Evolutionary conservation across 2,797 vertebrate species (phyloP), one percentile per base, ranked within the genome.

Genomic region (Alexandromys oeconomus): DNA sequence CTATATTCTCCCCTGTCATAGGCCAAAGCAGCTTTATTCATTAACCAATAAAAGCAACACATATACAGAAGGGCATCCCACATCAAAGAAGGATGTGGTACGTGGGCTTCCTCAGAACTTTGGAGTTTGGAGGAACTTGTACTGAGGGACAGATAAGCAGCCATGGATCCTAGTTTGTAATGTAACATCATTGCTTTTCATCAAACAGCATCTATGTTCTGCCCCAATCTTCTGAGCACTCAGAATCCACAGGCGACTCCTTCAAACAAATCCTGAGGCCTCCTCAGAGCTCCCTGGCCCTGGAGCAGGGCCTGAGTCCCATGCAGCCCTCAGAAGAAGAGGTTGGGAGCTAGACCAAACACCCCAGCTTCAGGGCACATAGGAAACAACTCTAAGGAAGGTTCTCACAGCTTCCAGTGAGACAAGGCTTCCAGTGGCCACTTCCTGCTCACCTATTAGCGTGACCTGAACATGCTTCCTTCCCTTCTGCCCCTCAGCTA

Each of bases 271-370:
- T 2, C 23, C 15, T 27, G 17, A 40, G 46, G n/a, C 54, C 15
- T 78, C 5, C 12, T 21, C 4, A 29, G 51, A 46, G 27, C 6
- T 59, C 11, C 74, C 8, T 23, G 29, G 31, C 31, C 40, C 11
- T 34, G 27, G 63, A 23, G 6, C 27, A 27, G 71, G 63, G 23
- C 76, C 54, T 25, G 21, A 27, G 61, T 17, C 2, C 77, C 6
- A 10, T 1, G 6, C 5, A 23, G 9, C 59, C 51, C 23, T n/a
- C 78, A 27, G 31, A 37, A 17, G 19, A 0, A 0, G 74, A 40
- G 21, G 5, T 5, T 0, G 0, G 14, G 51, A 27, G 8, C 10
- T 4, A 3, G 11, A 1, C 9, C 29, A 27, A 74, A 12, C 13
- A 3, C 29, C n/a, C 25, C 27, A 15, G 37, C 14, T 29, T 29